Conservation (phyloP, 2,797 vertebrate species). For the Xerus rutilus region DNA sequence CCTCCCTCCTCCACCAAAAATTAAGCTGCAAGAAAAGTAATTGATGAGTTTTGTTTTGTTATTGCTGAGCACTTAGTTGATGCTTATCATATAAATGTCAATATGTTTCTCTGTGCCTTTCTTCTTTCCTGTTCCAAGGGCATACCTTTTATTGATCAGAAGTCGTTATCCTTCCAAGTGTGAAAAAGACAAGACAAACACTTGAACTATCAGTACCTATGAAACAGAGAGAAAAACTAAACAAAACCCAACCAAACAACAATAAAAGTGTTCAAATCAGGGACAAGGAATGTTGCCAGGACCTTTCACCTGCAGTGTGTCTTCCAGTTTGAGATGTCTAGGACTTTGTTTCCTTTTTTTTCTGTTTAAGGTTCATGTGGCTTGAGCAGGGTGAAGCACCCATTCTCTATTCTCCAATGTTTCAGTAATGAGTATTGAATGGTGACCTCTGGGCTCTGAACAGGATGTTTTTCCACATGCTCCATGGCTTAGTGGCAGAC, state of each 20-base stretch:
- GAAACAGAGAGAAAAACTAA: not conserved
- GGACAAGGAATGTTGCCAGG: not conserved
- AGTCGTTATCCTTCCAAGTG: not conserved
- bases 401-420: not conserved
- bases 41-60: not conserved
- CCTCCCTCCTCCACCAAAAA: not conserved
- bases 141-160: not conserved
- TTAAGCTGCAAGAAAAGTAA: not conserved
- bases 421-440: not conserved
- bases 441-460: not conserved
- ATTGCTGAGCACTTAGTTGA: not conserved
- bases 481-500: not conserved
- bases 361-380: not conserved
- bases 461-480: no score
- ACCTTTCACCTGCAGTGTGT: not conserved
- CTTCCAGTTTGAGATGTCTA: not conserved
- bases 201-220: not conserved
- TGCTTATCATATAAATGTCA: not conserved
- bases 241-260: not conserved
- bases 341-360: not conserved
- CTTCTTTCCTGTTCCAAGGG: not conserved
- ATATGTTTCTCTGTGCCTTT: not conserved
- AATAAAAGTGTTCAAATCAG: not conserved
- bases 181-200: constrained; percentile 8
- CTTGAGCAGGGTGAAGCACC: not conserved